phyloP scores from a whole-genome alignment of 2,113 vertebrate species.

The Cyprinodon variegatus region DNA sequence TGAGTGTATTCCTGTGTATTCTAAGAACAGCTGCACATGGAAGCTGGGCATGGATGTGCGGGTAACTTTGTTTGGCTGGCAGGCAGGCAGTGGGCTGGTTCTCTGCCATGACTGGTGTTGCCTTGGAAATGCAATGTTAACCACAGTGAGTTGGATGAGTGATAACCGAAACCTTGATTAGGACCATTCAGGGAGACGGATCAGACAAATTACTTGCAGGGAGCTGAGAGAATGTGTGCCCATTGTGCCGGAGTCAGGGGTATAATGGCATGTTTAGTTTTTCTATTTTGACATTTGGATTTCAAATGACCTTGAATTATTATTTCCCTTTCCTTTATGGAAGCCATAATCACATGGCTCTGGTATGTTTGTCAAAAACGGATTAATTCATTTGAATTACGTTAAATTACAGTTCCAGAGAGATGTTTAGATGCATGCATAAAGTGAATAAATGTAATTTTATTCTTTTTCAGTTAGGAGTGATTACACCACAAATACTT shows the following conservation, averaged over 20 bases:
- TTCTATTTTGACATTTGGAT: neutral
- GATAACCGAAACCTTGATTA: conserved; percentile 38
- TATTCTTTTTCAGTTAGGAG: no score
- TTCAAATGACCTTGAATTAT: neutral
- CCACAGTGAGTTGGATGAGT: conserved; percentile 27
- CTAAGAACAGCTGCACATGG: conserved; percentile 18
- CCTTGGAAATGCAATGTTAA: conserved; percentile 32
- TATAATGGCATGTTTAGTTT: neutral
- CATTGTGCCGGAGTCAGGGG: neutral
- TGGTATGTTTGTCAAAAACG: neutral
- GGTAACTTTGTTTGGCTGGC: conserved; percentile 11
- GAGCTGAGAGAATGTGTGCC: neutral
- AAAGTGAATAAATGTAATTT: no score
- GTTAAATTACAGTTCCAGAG: neutral
- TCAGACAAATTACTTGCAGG: conserved; percentile 10
- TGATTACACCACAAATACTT: no score
- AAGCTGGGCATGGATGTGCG: neutral
- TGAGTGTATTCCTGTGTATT: conserved; percentile 15
- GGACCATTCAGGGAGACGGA: conserved; percentile 20
- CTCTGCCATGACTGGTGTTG: conserved; percentile 7
- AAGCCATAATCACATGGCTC: neutral
- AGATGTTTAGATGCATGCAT: neutral
- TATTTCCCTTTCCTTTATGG: neutral
- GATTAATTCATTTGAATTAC: neutral
- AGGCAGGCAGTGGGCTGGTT: conserved; percentile 26